These are phyloP conservation scores for Carposina sasakii DNA, from an alignment of 1,140 invertebrate genomes.

Conservation along the genomic window DNA sequence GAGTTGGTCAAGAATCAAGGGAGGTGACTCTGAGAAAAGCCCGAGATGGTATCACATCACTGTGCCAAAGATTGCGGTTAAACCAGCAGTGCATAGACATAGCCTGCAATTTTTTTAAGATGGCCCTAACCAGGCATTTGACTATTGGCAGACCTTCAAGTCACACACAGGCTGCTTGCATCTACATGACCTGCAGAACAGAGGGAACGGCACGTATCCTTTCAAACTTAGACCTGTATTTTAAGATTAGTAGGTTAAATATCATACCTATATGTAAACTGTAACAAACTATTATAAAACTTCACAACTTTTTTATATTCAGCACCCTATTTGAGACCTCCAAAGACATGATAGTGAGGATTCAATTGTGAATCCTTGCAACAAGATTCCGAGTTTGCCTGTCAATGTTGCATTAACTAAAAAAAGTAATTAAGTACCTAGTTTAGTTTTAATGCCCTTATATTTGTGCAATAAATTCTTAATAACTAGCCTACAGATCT, in stretches of 20 bases:
- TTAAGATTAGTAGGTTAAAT: too few species aligned
- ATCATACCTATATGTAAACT: too few species aligned
- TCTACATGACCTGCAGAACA: slow-evolving; percentile 97
- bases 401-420: too few species aligned
- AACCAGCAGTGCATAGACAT: slow-evolving; percentile 95
- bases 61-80: slow-evolving; percentile 86
- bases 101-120: slow-evolving; percentile 97
- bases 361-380: too few species aligned
- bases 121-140: slow-evolving; percentile 90
- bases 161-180: slow-evolving; percentile 97
- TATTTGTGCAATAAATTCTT: slow-evolving; percentile 24
- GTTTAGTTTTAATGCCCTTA: too few species aligned
- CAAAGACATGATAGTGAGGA: not conserved
- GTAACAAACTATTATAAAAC: too few species aligned
- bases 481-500: slow-evolving; percentile 78
- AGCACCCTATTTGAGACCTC: not conserved
- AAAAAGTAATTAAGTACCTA: too few species aligned
- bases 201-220: slow-evolving; percentile 95
- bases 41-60: slow-evolving; percentile 83
- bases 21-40: slow-evolving; percentile 93
- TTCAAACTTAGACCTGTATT: too few species aligned
- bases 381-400: too few species aligned
- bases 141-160: slow-evolving; percentile 92
- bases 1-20: slow-evolving; percentile 88
- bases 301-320: too few species aligned